These are phyloP conservation scores for Drosophila anomelani DNA, from an alignment of 2,888 invertebrate genomes.

Conservation along the genomic window DNA sequence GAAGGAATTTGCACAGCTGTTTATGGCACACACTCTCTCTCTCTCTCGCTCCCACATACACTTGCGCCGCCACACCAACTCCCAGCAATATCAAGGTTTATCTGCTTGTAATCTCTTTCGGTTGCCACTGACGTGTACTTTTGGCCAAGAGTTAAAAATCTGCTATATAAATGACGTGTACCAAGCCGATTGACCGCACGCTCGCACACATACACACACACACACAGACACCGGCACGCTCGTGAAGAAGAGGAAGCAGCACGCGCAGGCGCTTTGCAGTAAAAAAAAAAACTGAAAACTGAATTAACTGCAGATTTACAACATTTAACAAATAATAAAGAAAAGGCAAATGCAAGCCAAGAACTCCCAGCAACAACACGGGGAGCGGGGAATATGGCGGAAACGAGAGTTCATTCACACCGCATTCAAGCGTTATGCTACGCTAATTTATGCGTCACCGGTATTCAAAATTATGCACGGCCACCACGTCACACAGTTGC, in stretches of 20 bases:
- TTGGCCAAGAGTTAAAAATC: conserved; percentile 35
- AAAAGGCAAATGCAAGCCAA: background rate
- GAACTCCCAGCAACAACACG: background rate
- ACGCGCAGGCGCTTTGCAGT: conserved; percentile 60
- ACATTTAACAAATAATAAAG: background rate
- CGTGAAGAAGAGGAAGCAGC: conserved; percentile 14
- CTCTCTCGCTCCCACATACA: background rate
- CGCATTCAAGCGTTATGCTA: conserved; percentile 8
- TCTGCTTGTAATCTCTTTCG: conserved; percentile 22
- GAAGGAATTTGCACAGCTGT: conserved; percentile 54
- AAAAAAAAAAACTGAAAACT: background rate
- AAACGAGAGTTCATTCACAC: conserved; percentile 15
- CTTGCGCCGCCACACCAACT: background rate
- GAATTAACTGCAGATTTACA: conserved; percentile 17
- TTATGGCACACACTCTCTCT: conserved; percentile 11
- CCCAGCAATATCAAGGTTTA: conserved; percentile 10
- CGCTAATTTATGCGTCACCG: conserved; percentile 5
- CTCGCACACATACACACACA: conserved; percentile 12
- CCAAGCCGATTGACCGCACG: conserved; percentile 66
- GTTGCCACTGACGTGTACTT: conserved; percentile 73
- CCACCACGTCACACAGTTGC: conserved; percentile 29
- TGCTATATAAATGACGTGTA: conserved; percentile 68
- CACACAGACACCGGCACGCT: conserved; percentile 12
- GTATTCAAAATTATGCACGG: conserved; percentile 10
- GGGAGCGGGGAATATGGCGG: background rate